Conservation (phyloP, 2,113 vertebrate genomes). For the Loxodonta africana region DNA sequence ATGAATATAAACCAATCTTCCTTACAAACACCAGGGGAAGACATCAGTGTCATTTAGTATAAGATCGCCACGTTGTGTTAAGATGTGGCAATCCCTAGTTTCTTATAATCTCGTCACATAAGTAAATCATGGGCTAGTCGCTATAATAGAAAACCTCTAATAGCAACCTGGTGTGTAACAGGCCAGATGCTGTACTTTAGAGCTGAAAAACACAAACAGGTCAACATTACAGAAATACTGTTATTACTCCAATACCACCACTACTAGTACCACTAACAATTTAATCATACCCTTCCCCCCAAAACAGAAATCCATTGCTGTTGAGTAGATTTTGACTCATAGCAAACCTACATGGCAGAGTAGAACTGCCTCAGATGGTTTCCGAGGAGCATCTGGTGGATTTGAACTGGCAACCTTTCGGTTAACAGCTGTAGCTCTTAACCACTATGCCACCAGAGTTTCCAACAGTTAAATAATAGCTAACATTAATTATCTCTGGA, state of each 20-base stretch:
- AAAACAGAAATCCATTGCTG: no score
- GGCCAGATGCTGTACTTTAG: neutral
- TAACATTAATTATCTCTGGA: no score
- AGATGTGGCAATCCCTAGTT: neutral
- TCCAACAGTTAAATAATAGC: no score
- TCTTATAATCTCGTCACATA: neutral
- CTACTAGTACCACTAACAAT: neutral
- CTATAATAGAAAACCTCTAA: slow-evolving; percentile 7
- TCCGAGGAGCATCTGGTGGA: no score
- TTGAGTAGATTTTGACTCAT: no score
- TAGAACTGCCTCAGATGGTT: no score
- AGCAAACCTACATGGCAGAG: no score
- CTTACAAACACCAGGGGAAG: slow-evolving; percentile 2
- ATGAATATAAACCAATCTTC: neutral
- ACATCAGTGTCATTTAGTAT: neutral
- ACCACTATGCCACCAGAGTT: no score
- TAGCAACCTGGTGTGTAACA: neutral
- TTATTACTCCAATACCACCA: neutral
- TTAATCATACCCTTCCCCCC: neutral
- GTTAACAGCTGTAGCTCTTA: no score
- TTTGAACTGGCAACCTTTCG: no score
- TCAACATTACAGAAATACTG: neutral
- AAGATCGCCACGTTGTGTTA: neutral
- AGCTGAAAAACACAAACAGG: slow-evolving; percentile 21
- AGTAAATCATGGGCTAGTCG: neutral